phyloP scores from a whole-genome alignment of 92 coral and sea anemone species.

The Phenganax subtilis region DNA sequence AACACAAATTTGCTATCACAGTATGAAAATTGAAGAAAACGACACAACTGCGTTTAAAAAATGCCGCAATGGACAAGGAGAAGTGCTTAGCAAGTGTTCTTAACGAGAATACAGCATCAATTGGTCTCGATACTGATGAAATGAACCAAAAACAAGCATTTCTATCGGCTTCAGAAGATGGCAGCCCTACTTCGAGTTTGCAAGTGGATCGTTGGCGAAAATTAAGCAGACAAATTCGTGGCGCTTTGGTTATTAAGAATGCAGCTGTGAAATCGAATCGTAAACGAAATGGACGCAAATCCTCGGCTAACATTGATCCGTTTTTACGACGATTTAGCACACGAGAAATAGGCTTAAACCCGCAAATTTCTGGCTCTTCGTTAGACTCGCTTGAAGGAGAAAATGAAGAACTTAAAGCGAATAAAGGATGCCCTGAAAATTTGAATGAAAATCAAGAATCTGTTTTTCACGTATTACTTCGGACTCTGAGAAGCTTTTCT shows the following conservation, averaged over 20 bases:
- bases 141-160: slow-evolving; percentile 2
- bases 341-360: slow-evolving; percentile 64
- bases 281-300: slow-evolving; percentile 56
- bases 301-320: slow-evolving; percentile 75
- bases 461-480: neutral
- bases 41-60: slow-evolving; percentile 1
- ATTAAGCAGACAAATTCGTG: slow-evolving; percentile 59
- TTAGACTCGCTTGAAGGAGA: neutral
- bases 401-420: neutral
- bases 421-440: neutral
- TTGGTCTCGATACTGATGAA: neutral
- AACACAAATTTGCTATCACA: neutral
- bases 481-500: slow-evolving; percentile 42
- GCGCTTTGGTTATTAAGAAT: slow-evolving; percentile 62
- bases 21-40: slow-evolving; percentile 24
- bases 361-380: slow-evolving; percentile 52
- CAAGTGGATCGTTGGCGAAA: slow-evolving; percentile 43
- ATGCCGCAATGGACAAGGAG: slow-evolving; percentile 4
- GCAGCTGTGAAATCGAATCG: slow-evolving; percentile 59
- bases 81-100: neutral
- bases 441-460: neutral
- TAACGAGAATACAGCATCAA: neutral
- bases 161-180: slow-evolving; percentile 6
- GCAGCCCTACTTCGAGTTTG: neutral
- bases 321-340: slow-evolving; percentile 96